Conservation (phyloP, 2,797 vertebrate genomes). For the Megalops cyprinoides region DNA sequence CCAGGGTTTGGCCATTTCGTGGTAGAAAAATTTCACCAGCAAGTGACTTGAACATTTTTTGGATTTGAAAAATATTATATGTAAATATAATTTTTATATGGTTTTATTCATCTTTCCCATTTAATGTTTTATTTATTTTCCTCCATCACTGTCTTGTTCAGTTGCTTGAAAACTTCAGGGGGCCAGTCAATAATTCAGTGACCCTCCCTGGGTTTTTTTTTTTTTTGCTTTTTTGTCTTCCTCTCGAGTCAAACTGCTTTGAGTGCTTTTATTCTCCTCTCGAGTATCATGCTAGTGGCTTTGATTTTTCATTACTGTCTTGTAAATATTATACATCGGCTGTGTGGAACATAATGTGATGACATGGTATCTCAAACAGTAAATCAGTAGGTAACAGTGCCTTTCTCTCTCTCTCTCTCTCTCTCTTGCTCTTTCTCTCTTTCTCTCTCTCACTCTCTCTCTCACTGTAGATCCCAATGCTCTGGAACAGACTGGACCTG, state of each 20-base stretch:
- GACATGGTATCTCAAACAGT: constrained; percentile 7
- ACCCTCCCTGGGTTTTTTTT: constrained; percentile 44
- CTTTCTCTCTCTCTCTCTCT: constrained; percentile 15
- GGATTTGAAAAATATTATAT: constrained; percentile 59
- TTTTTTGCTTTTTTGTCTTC: constrained; percentile 23
- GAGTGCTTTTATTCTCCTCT: constrained; percentile 2
- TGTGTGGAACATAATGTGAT: constrained; percentile 32
- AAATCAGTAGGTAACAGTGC: constrained; percentile 26
- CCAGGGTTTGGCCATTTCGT: background rate
- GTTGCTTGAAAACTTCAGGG: constrained; percentile 42
- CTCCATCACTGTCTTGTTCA: constrained; percentile 35
- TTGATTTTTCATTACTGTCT: constrained; percentile 23
- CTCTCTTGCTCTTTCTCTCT: constrained; percentile 24
- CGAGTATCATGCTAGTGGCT: constrained; percentile 5
- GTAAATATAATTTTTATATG: no score
- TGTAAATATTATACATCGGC: constrained; percentile 25
- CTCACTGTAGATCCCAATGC: constrained; percentile 87
- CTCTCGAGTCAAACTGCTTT: constrained; percentile 13
- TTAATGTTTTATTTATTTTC: constrained; percentile 34
- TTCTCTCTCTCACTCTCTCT: constrained; percentile 36
- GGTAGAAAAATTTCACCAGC: constrained; percentile 42
- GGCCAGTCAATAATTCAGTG: constrained; percentile 44
- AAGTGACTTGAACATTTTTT: constrained; percentile 45
- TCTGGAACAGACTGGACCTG: constrained; percentile 87
- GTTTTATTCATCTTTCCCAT: constrained; percentile 24